Conservation (phyloP, 2,888 invertebrate species). For the Microctonus hyperodae region DNA sequence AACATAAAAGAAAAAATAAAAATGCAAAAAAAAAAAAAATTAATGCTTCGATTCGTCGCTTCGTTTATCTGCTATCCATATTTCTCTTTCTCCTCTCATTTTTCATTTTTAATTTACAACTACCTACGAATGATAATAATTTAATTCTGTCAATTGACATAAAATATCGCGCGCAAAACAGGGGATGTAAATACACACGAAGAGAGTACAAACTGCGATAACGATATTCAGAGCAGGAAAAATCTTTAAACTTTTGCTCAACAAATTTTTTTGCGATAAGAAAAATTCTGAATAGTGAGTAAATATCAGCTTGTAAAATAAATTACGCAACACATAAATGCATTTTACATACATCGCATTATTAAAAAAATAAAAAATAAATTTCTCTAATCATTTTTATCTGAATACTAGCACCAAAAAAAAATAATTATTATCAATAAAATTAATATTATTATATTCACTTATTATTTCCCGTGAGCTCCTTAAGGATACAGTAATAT, state of each 20-base stretch:
- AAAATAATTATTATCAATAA: background rate
- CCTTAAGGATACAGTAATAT: background rate
- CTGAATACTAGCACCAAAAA: no score
- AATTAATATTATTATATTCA: background rate
- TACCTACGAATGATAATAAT: conserved; percentile 39
- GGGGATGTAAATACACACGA: conserved; percentile 22
- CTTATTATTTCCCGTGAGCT: background rate
- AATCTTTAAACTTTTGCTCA: no score
- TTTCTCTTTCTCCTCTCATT: conserved; percentile 13
- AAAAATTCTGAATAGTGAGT: no score
- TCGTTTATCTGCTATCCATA: background rate
- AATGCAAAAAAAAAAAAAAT: background rate
- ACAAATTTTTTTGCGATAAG: background rate
- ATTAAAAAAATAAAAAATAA: background rate
- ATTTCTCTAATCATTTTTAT: background rate
- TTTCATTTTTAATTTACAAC: conserved; percentile 42
- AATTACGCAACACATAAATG: conserved; percentile 9
- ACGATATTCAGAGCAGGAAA: conserved; percentile 2
- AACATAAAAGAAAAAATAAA: conserved; percentile 4
- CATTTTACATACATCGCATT: conserved; percentile 6
- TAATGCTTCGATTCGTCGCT: background rate
- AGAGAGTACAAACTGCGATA: conserved; percentile 20
- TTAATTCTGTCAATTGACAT: conserved; percentile 39
- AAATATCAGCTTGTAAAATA: background rate
- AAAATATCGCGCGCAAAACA: conserved; percentile 33